Percentiles rank a stretch among this genome's conserved stretches.
Evolutionary conservation across 64 coral and sea anemone species (phyloP).

Genomic region (Montipora efflorescens): DNA sequence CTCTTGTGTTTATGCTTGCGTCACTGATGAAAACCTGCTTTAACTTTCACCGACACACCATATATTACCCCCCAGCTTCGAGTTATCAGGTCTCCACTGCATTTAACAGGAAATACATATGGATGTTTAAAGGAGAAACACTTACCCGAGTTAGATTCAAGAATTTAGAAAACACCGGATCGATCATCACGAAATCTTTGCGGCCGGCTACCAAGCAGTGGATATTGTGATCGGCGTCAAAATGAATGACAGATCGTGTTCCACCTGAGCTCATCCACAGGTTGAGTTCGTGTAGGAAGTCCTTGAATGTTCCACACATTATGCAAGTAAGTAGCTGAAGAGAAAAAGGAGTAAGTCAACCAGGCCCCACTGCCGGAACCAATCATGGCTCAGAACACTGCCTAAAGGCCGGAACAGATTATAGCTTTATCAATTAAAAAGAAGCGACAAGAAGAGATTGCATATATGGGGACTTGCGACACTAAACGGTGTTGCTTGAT

Average conservation of each 20-base stretch:
- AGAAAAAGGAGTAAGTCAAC: not conserved
- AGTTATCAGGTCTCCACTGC: not conserved
- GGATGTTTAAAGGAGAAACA: not conserved
- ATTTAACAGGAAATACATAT: not conserved
- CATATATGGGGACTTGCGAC: no score
- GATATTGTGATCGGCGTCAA: slow-evolving; percentile 97
- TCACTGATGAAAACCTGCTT: no score
- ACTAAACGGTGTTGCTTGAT: no score
- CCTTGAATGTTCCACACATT: slow-evolving; percentile 89
- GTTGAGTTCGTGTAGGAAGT: slow-evolving; percentile 96
- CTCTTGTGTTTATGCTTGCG: no score
- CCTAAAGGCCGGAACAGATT: no score
- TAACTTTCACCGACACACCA: no score
- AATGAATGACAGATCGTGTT: slow-evolving; percentile 98
- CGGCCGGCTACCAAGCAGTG: slow-evolving; percentile 91
- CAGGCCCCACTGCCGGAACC: no score
- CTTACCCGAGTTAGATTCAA: slow-evolving; percentile 81
- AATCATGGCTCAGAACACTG: no score
- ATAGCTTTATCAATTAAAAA: no score
- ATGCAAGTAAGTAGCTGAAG: slow-evolving; percentile 70
- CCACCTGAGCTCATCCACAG: slow-evolving; percentile 98
- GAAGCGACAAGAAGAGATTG: no score
- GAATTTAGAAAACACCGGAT: slow-evolving; percentile 72
- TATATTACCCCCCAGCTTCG: no score
- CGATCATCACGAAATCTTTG: slow-evolving; percentile 97